Evolutionary conservation across 1,140 invertebrate species (phyloP).

Genomic region (Brachionus paranguensis): DNA sequence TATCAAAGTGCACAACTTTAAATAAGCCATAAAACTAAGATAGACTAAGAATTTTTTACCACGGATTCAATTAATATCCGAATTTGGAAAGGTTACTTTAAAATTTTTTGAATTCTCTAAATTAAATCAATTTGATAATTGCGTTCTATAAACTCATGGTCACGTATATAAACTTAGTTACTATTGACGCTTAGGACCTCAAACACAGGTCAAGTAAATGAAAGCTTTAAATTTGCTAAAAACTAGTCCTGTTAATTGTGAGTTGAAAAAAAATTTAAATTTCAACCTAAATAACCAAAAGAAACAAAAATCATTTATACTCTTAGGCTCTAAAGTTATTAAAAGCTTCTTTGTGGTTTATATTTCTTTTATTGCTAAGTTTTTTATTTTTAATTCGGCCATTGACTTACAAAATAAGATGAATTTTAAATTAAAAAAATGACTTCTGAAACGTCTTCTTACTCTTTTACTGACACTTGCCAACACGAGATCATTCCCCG

Average conservation of each 20-base stretch:
- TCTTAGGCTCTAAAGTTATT: not conserved
- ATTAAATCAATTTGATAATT: not conserved
- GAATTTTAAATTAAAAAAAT: not conserved
- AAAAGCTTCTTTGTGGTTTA: not conserved
- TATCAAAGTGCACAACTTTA: not conserved
- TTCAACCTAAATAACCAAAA: conserved; percentile 21
- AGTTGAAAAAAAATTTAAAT: conserved; percentile 19
- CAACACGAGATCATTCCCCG: not conserved
- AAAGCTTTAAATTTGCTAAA: not conserved
- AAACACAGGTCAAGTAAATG: conserved; percentile 25
- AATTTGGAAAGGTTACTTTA: not conserved
- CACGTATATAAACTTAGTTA: conserved; percentile 18
- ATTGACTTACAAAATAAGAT: not conserved
- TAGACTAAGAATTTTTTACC: not conserved
- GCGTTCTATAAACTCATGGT: not conserved
- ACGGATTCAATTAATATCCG: not conserved
- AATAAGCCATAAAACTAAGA: not conserved
- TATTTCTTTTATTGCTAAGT: not conserved
- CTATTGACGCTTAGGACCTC: not conserved
- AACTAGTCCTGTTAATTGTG: not conserved
- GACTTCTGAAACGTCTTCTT: not conserved
- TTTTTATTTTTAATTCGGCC: not conserved
- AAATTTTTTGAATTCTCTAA: not conserved
- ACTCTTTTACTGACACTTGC: not conserved
- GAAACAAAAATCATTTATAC: not conserved